Base-by-base conservation (phyloP, 2,888 invertebrate species). In the Malthinus seriepunctatus region DNA sequence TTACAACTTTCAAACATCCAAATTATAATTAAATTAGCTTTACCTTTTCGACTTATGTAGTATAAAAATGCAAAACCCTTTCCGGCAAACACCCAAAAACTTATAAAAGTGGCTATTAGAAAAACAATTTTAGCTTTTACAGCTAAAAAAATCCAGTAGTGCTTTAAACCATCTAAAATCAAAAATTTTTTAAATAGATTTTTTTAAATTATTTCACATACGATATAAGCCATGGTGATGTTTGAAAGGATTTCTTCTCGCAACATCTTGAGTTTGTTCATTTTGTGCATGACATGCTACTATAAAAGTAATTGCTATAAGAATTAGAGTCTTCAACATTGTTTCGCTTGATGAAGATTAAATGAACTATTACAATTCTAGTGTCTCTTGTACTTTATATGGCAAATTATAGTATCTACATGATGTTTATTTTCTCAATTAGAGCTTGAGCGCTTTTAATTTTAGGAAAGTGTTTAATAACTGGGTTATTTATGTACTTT, bases 51-150 rank as follows among this genome's bases (percentile, higher is more conserved):
- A 35, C 51, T 62, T 8, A 35, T 15, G 37, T 58, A 62, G 45
- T 62, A 62, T n/a, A 76, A 56, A 9, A 76, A 63, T 8, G 72
- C 75, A 53, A 73, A 72, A 3, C 73, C 54, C 71, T 77, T 77
- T 57, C 72, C 75, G 14, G 70, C 71, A 54, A 77, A 69, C 14
- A 76, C 32, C 10, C 72, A 67, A 15, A 74, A 58, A 8, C 73
- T 68, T 51, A 77, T 73, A 49, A 75, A 65, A 1, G 72, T 68
- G 15, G 75, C 77, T 37, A 77, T 60, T 8, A 76, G 67, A 37
- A 76, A 69, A 7, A 75, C 68, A 32, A 74, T 63, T 68, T 77
- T 77, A 9, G 74, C 63, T 68, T 77, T 77, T 7, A 77, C 64
- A 1, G 72, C 73, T 32, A 76, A 60, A 61, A 76, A 77, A n/a